These are phyloP conservation scores for Macrocentrus cingulum DNA, from an alignment of 1,140 invertebrate species.

Conservation along the genomic window DNA sequence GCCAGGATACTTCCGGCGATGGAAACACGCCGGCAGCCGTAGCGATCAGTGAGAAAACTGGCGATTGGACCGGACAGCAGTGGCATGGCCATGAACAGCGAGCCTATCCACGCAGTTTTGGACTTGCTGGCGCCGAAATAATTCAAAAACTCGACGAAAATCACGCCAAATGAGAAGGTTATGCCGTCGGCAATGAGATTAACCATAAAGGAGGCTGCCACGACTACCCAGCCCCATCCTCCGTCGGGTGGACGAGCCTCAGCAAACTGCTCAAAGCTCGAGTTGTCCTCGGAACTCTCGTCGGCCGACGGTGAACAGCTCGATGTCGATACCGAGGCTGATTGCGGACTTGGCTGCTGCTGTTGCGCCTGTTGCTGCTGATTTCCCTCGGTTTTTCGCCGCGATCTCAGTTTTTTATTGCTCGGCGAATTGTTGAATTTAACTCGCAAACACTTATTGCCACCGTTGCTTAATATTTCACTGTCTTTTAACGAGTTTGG, in stretches of 20 bases:
- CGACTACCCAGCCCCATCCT: constrained; percentile 79
- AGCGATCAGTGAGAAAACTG: constrained; percentile 82
- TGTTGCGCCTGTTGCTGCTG: constrained; percentile 38
- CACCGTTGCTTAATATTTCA: constrained; percentile 19
- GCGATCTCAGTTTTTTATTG: constrained; percentile 46
- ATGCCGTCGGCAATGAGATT: constrained; percentile 90
- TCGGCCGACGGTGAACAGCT: constrained; percentile 37
- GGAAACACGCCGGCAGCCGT: constrained; percentile 79
- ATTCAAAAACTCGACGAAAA: constrained; percentile 77
- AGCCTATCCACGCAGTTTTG: constrained; percentile 89
- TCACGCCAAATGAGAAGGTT: constrained; percentile 84
- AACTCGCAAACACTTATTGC: constrained; percentile 54
- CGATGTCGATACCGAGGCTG: constrained; percentile 53
- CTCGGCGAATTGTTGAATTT: constrained; percentile 59
- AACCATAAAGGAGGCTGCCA: constrained; percentile 84
- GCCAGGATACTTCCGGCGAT: constrained; percentile 80
- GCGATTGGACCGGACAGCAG: constrained; percentile 86
- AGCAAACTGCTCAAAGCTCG: constrained; percentile 63
- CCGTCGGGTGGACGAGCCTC: constrained; percentile 73
- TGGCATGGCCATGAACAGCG: constrained; percentile 88
- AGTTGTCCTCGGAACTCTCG: constrained; percentile 61
- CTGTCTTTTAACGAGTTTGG: constrained; percentile 40
- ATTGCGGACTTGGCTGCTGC: constrained; percentile 49
- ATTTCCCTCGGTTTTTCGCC: constrained; percentile 35
- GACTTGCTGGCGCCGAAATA: constrained; percentile 79